Evolutionary conservation across 2,797 vertebrate species (phyloP), one percentile per base, ranked within the genome.

Genomic region (Thamnophis elegans): DNA sequence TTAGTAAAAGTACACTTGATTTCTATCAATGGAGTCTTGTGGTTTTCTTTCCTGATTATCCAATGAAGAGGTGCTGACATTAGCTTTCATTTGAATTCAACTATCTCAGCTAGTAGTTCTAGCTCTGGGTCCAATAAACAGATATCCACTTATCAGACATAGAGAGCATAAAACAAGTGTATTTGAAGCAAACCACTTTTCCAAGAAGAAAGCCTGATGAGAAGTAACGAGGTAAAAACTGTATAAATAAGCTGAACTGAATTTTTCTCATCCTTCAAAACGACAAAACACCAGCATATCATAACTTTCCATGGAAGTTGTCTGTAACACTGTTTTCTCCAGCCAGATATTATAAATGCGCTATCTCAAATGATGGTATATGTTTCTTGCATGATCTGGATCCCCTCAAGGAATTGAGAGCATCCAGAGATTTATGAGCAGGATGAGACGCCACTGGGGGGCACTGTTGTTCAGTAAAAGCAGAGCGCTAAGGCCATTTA

Each of bases 391-490:
- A 86, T 93, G 87, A 89, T 60, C 85, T 92, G 92, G 91, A 92
- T 94, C 93, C 93, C 93, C 93, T 62, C 5, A 95, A 92, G 90
- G 90, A 90, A 22, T 91, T 88, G 88, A 94, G 87, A 90, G 91
- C 89, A 90, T 78, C 65, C 32, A 78, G 86, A 73, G 68, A 88
- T 32, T 13, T 95, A 94, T 95, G 94, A 94, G 95, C 87, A 2
- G 65, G 22, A 0, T 22, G 20, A 54, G 22, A 47, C 68, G 93
- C 97, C 97, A 94, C 96, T 87, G 95, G 97, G 96, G 96, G 97
- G 97, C 97, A 96, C 96, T 97, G 94, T 95, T 58, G 95, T 47
- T 95, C 96, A 95, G 56, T 93, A 47, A 89, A 94, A 94, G 90
- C 14, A 0, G n/a, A 9, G 85, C 12, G 2, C 5, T 10, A 0